phyloP scores from a whole-genome alignment of 2,113 vertebrate species.

The Bostrychus sinensis region DNA sequence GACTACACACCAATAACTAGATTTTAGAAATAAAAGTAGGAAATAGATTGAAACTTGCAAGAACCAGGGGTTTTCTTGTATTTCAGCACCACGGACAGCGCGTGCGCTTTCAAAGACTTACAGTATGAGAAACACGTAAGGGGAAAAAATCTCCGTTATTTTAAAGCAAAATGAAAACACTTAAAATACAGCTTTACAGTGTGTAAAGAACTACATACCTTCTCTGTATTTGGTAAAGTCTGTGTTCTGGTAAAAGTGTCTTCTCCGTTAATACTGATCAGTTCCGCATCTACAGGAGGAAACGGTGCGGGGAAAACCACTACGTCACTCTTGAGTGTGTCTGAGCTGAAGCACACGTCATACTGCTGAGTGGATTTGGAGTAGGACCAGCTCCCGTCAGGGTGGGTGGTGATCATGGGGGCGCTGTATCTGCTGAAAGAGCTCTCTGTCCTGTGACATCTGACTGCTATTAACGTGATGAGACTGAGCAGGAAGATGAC shows the following conservation, averaged over 20 bases:
- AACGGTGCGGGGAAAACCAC: constrained; percentile 54
- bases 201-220: constrained; percentile 19
- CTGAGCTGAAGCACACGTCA: constrained; percentile 74
- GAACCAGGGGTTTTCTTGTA: no score
- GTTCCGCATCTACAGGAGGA: constrained; percentile 54
- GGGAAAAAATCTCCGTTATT: no score
- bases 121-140: no score
- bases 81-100: no score
- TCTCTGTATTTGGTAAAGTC: constrained; percentile 65
- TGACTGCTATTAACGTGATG: constrained; percentile 59
- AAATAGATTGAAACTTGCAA: no score
- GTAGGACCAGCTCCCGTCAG: constrained; percentile 74
- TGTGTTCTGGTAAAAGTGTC: constrained; percentile 66
- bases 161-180: neutral
- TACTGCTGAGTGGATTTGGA: constrained; percentile 73
- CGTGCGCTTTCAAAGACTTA: no score
- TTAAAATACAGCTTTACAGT: neutral
- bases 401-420: constrained; percentile 68
- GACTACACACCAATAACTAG: no score
- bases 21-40: no score
- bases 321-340: constrained; percentile 71
- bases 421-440: constrained; percentile 51
- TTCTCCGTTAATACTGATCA: constrained; percentile 64
- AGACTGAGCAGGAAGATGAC: constrained; percentile 75
- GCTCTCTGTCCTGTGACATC: constrained; percentile 54